Conservation (phyloP, 1,140 invertebrate species). For the Drosophila insularis region DNA sequence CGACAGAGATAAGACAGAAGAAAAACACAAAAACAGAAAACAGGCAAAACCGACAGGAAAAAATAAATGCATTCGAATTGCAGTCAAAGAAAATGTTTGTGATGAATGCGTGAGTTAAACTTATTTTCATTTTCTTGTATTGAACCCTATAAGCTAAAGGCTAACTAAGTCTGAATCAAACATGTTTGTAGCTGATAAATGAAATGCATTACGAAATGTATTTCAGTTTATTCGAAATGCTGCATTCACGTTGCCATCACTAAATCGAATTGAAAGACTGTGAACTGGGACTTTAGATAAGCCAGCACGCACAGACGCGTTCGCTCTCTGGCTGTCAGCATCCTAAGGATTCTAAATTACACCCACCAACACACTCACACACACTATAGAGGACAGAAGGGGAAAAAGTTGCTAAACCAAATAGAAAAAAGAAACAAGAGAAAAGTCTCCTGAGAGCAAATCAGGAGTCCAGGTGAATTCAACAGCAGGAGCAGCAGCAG, state of each 20-base stretch:
- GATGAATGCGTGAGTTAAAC: slow-evolving; percentile 14
- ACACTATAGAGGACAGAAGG: slow-evolving; percentile 8
- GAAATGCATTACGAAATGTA: not conserved
- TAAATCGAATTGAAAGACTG: slow-evolving; percentile 20
- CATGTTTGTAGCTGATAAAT: too few species aligned
- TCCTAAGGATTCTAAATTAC: slow-evolving; percentile 69
- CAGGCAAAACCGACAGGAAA: not conserved
- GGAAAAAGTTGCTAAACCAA: not conserved
- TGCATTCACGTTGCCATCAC: slow-evolving; percentile 10
- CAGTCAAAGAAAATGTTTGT: slow-evolving; percentile 35
- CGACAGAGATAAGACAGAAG: slow-evolving; percentile 4
- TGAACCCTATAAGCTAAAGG: too few species aligned
- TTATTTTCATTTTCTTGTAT: too few species aligned
- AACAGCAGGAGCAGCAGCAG: not conserved
- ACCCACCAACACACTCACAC: slow-evolving; percentile 28
- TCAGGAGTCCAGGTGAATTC: slow-evolving; percentile 46
- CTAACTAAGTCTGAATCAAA: too few species aligned
- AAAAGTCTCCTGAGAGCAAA: not conserved
- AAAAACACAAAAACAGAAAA: not conserved
- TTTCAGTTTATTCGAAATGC: not conserved
- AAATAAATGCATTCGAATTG: slow-evolving; percentile 64
- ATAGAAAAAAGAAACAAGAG: not conserved
- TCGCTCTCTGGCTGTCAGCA: slow-evolving; percentile 61
- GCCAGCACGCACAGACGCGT: slow-evolving; percentile 69
- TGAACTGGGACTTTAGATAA: slow-evolving; percentile 52